Conservation (phyloP, 2,888 invertebrate species). For the Leucoma salicis region DNA sequence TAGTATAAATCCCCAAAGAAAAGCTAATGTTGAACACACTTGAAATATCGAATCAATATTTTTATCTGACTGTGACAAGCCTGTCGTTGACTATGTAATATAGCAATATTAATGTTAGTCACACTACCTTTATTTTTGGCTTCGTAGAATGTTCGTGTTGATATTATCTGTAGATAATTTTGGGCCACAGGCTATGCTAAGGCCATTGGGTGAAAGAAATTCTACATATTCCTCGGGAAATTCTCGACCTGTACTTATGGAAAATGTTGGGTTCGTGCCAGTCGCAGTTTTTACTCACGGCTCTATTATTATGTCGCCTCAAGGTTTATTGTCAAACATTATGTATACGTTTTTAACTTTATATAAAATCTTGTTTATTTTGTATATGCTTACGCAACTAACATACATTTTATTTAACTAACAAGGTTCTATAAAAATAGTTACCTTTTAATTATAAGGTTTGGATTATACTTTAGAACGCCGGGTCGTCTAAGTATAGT, state of each 20-base stretch:
- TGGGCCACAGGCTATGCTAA: constrained; percentile 44
- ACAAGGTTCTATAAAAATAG: constrained; percentile 14
- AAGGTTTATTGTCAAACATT: constrained; percentile 21
- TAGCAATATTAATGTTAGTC: constrained; percentile 10
- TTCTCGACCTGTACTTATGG: constrained; percentile 62
- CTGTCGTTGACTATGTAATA: constrained; percentile 14
- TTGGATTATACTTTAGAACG: constrained; percentile 11
- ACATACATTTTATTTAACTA: constrained; percentile 2
- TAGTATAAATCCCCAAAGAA: too few relatives aligned
- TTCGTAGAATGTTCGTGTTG: constrained; percentile 50
- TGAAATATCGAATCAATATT: constrained; percentile 18
- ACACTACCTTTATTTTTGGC: constrained; percentile 26
- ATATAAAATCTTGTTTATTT: constrained; percentile 12
- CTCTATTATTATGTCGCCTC: constrained; percentile 40
- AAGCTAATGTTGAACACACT: constrained; percentile 20
- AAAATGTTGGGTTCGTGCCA: constrained; percentile 66
- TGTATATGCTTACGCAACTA: constrained; percentile 7
- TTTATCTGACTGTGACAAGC: constrained; percentile 23
- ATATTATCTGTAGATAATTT: constrained; percentile 45
- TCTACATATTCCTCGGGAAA: constrained; percentile 54
- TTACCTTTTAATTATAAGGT: constrained; percentile 16
- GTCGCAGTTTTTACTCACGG: constrained; percentile 40
- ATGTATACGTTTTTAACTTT: constrained; percentile 15
- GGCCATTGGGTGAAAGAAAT: constrained; percentile 39
- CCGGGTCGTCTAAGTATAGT: background rate